Base-by-base conservation (phyloP, 1,140 invertebrate species). In the Acyrthosiphon pisum region DNA sequence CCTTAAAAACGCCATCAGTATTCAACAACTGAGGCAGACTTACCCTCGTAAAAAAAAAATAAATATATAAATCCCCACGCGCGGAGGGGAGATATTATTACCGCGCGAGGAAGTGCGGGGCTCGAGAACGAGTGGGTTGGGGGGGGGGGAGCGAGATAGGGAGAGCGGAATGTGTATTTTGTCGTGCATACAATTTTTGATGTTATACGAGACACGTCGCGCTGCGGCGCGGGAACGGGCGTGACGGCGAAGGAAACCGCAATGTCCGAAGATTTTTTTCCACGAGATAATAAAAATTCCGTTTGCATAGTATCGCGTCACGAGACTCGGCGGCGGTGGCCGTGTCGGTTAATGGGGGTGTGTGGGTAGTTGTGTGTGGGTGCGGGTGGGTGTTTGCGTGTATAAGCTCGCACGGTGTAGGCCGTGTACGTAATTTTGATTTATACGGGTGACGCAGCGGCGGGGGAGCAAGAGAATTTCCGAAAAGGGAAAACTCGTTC, bases 1-100 rank as follows among this genome's bases (percentile, higher is more conserved):
- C 37, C 20, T 76, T 35, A 83, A 83, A 91, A 91, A 91, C 30
- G 18, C 44, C 68, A 92, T 92, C 91, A 92, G 91, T 92, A 92
- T 92, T 92, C 91, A 92, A 92, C 41, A 48, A 44, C 60, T 6
- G 46, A 44, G 8, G n/a, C n/a, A n/a, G 91, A 83, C 76, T 30
- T 30, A 50, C 18, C 91, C 76, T 50, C 68, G 41, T 50, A 83
- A 46, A 83, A 35, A 90, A 48, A 76, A 60, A 44, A 76, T 20
- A 41, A 35, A 53, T 22, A 81, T n/a, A 91, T 46, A 48, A 88
- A 50, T 22, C 26, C 46, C 0, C 6, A 14, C 14, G 0, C 9
- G 26, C 14, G 20, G 18, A 8, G 30, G 56, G 48, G 48, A 68
- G 76, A 76, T 76, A 76, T 76, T 76, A n/a, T 76, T 76, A n/a